phyloP scores from a whole-genome alignment of 2,888 invertebrate genomes.

The Tinea pellionella region DNA sequence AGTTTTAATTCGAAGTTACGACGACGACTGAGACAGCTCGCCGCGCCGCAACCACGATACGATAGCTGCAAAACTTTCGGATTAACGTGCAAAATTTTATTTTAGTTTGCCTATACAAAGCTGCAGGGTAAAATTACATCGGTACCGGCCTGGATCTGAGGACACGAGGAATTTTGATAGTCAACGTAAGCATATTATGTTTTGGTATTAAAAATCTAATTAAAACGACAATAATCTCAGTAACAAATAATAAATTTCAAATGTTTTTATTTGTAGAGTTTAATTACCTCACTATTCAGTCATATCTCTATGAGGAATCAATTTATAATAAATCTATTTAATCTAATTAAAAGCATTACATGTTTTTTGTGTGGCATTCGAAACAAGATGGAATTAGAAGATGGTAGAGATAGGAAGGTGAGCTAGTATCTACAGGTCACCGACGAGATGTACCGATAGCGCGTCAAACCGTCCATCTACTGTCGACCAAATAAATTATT shows the following conservation, averaged over 20 bases:
- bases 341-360: conserved; percentile 70
- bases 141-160: too few relatives aligned
- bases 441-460: conserved; percentile 53
- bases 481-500: conserved; percentile 61
- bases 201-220: too few relatives aligned
- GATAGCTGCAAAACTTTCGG: too few relatives aligned
- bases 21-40: too few relatives aligned
- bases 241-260: neutral
- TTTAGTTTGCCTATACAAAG: too few relatives aligned
- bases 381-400: conserved; percentile 65
- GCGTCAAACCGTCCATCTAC: conserved; percentile 62
- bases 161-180: too few relatives aligned
- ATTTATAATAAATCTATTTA: conserved; percentile 26
- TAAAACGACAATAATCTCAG: too few relatives aligned
- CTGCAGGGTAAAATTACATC: too few relatives aligned
- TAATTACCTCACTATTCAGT: conserved; percentile 53
- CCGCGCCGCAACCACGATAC: too few relatives aligned
- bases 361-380: conserved; percentile 58
- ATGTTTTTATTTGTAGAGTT: conserved; percentile 54
- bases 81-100: too few relatives aligned
- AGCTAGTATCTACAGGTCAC: conserved; percentile 56
- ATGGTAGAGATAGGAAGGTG: conserved; percentile 58
- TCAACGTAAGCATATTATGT: too few relatives aligned
- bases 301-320: neutral
- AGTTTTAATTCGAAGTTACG: too few relatives aligned